These are phyloP conservation scores for Lasioglossum oenotherae DNA, from an alignment of 2,888 invertebrate species.

Conservation along the genomic window DNA sequence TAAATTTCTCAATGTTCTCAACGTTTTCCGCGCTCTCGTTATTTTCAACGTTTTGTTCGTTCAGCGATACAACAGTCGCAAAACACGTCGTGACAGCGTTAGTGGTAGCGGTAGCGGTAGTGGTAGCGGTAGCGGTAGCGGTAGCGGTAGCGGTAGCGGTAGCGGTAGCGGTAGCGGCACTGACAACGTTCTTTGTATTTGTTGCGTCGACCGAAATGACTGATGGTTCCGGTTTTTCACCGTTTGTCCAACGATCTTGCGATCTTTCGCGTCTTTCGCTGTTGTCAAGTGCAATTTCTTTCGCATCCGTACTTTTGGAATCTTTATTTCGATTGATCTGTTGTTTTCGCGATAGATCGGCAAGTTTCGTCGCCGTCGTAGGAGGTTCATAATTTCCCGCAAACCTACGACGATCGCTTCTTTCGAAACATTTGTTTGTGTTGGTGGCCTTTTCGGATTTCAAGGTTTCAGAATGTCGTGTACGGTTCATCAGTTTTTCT, in stretches of 20 bases:
- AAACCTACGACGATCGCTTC: neutral
- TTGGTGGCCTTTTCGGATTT: neutral
- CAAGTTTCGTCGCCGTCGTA: no score
- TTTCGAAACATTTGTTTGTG: neutral
- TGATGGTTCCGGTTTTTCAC: neutral
- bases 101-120: neutral
- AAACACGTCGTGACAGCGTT: neutral
- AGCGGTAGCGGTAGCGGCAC: neutral
- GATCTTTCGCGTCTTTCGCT: neutral
- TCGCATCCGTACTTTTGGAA: slow-evolving; percentile 9
- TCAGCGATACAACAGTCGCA: neutral
- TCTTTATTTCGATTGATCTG: neutral
- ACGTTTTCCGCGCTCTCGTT: neutral
- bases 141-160: neutral
- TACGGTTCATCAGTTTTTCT: neutral
- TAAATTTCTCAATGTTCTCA: neutral
- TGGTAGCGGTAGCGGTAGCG: no score
- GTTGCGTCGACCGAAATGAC: neutral
- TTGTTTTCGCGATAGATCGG: neutral
- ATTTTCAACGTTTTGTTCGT: neutral
- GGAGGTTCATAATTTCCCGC: neutral
- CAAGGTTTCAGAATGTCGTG: neutral
- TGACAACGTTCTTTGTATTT: neutral
- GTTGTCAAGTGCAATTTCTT: neutral
- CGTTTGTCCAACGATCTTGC: neutral